Conservation (phyloP, 2,113 vertebrate genomes). For the Struthio camelus region DNA sequence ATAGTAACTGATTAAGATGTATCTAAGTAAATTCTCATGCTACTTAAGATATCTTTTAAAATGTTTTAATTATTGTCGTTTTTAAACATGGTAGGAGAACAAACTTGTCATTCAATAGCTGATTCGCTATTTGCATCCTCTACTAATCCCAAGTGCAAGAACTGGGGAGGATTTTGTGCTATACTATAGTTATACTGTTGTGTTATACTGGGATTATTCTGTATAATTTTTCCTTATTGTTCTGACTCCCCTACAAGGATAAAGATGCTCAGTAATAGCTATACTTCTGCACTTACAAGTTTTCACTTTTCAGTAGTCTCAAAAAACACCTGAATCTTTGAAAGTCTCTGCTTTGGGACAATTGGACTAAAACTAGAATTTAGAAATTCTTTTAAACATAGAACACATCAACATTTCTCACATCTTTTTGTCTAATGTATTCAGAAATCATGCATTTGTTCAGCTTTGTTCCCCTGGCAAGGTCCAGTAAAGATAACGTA, state of each 20-base stretch:
- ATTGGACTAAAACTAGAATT: background rate
- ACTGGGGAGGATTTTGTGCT: background rate
- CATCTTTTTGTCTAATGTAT: background rate
- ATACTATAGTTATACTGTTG: background rate
- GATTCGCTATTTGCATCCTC: background rate
- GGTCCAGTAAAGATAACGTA: rapidly evolving
- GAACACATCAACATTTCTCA: background rate
- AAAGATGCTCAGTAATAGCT: background rate
- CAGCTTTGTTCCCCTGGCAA: background rate
- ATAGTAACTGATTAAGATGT: background rate
- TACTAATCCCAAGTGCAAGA: background rate
- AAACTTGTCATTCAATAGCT: background rate
- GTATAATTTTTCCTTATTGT: background rate
- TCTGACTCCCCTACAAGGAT: background rate
- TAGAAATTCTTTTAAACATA: background rate
- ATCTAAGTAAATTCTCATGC: background rate
- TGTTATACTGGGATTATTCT: background rate
- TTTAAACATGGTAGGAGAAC: background rate
- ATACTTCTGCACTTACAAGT: background rate
- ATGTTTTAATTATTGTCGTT: background rate
- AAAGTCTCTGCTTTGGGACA: background rate
- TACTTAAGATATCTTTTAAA: background rate
- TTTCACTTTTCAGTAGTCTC: background rate
- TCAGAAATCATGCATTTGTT: background rate
- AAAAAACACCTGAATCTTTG: background rate